Evolutionary conservation across 2,113 vertebrate species (phyloP).

Genomic region (Grantiella picta): DNA sequence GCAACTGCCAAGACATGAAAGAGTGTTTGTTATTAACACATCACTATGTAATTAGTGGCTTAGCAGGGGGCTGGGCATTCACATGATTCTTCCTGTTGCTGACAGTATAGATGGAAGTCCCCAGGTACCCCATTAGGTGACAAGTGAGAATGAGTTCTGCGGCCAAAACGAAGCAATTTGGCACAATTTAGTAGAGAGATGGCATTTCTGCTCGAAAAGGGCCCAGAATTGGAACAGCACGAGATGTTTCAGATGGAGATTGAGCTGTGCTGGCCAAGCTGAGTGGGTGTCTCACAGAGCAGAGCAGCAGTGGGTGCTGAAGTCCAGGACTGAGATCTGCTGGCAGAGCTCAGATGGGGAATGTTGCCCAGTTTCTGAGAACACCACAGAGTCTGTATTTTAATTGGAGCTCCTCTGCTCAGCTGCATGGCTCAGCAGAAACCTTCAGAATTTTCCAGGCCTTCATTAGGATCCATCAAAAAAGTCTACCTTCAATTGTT

Average conservation of each 20-base stretch:
- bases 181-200: constrained; percentile 13
- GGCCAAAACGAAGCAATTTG: constrained; percentile 41
- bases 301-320: constrained; percentile 13
- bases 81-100: neutral
- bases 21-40: constrained; percentile 60
- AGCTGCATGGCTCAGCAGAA: constrained; percentile 18
- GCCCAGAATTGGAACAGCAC: neutral
- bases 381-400: neutral
- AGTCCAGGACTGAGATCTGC: neutral
- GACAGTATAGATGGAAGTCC: constrained; percentile 44
- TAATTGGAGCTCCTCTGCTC: constrained; percentile 23
- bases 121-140: constrained; percentile 47
- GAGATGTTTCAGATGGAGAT: neutral
- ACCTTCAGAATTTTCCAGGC: neutral
- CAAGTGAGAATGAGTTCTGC: constrained; percentile 57
- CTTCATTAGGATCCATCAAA: neutral
- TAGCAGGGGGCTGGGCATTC: constrained; percentile 18
- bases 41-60: constrained; percentile 34
- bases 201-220: neutral
- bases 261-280: neutral
- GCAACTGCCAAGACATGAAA: constrained; percentile 50
- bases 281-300: neutral
- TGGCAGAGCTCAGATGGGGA: constrained; percentile 27
- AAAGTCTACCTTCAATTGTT: neutral
- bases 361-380: constrained; percentile 17